Conservation (phyloP, 2,888 invertebrate species). For the Palloptera scutellata region DNA sequence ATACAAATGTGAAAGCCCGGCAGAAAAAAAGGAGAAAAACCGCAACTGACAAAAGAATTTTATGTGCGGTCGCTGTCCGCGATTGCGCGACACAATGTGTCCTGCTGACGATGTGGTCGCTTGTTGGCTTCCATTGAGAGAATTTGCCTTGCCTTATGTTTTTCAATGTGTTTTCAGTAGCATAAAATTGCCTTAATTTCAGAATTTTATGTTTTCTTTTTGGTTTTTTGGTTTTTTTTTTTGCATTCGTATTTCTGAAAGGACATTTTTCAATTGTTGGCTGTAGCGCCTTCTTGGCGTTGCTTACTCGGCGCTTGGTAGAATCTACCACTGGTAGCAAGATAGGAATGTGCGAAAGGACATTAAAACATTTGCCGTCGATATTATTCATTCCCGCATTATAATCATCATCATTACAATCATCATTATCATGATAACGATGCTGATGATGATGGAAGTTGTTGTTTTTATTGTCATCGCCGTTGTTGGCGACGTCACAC, state of each 20-base stretch:
- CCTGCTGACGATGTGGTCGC: not conserved
- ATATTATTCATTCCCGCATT: constrained; percentile 29
- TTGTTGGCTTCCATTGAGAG: not conserved
- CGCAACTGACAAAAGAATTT: constrained; percentile 22
- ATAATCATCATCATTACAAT: not conserved
- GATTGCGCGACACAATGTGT: constrained; percentile 1
- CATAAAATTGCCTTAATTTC: not conserved
- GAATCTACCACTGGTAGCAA: not conserved
- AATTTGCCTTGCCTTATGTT: not conserved
- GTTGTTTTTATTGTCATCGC: too few relatives aligned
- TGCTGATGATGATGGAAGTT: too few relatives aligned
- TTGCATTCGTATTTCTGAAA: constrained; percentile 7
- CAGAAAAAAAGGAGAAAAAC: not conserved
- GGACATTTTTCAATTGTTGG: constrained; percentile 28
- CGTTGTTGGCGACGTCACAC: too few relatives aligned
- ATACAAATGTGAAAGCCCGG: too few relatives aligned
- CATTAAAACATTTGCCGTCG: constrained; percentile 26
- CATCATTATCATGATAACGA: too few relatives aligned
- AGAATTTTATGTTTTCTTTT: not conserved
- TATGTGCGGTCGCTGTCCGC: constrained; percentile 22
- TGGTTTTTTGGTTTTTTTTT: constrained; percentile 8
- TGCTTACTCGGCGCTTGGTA: not conserved
- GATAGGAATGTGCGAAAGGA: constrained; percentile 1
- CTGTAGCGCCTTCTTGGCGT: not conserved
- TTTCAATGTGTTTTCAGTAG: not conserved